Percentiles rank a stretch among this genome's conserved stretches.
phyloP scores from a whole-genome alignment of 2,797 vertebrate genomes.

The Kryptopterus vitreolus region DNA sequence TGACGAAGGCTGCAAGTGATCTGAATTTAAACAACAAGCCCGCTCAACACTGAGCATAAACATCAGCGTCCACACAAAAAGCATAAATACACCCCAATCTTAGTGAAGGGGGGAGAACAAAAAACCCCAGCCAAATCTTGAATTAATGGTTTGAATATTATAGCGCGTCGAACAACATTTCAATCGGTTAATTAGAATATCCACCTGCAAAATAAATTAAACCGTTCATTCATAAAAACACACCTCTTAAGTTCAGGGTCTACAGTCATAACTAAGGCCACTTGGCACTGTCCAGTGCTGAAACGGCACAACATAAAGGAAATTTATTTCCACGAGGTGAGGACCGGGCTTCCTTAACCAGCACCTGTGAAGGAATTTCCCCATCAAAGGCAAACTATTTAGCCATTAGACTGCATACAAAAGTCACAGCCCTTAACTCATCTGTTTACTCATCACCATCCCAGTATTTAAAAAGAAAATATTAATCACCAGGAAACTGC shows the following conservation, averaged over 20 bases:
- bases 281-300: conserved; percentile 50
- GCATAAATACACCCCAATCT: too few species aligned
- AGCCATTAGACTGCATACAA: conserved; percentile 37
- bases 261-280: conserved; percentile 42
- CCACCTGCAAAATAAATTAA: conserved; percentile 23
- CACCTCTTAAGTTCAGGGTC: conserved; percentile 51
- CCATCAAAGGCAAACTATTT: conserved; percentile 44
- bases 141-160: conserved; percentile 49
- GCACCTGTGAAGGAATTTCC: conserved; percentile 11
- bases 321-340: conserved; percentile 42
- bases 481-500: background rate
- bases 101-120: conserved; percentile 54
- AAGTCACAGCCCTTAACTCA: conserved; percentile 10
- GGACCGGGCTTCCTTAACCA: conserved; percentile 29
- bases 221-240: conserved; percentile 44
- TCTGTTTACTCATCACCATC: conserved; percentile 10
- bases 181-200: background rate
- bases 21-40: conserved; percentile 65
- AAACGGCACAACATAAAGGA: conserved; percentile 46
- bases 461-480: background rate
- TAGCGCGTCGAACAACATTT: conserved; percentile 37
- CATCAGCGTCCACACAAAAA: conserved; percentile 67
- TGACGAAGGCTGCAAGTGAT: conserved; percentile 41
- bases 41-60: conserved; percentile 65
- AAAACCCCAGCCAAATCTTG: conserved; percentile 55